Evolutionary conservation across 2,113 vertebrate genomes (phyloP), one percentile per base, ranked within the genome.

Genomic region (Serinus canaria): DNA sequence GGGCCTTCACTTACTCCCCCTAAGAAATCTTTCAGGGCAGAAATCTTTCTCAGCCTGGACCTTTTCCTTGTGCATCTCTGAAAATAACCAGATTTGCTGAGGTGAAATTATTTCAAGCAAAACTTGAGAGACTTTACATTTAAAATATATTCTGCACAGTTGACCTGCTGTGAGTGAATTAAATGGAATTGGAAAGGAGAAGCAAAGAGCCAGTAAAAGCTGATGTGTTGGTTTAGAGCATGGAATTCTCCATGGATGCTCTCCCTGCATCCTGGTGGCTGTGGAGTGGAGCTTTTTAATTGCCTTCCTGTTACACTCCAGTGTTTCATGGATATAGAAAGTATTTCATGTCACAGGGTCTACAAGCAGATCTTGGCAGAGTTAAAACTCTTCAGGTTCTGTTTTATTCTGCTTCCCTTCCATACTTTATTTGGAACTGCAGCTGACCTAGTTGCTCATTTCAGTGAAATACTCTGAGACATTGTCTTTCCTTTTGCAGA

Each of bases 401-500:
- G 23, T 69, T 93, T 95, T n/a, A 31, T 69, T 92, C 66, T 79
- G 39, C 47, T 77, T 93, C 79, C 62, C 77, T 37, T 73, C 86
- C 67, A 33, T 60, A 60, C 55, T 83, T 87, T 21, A 44, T 95
- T 55, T 86, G 86, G 87, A 94, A 70, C 43, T 91, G 76, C 84
- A 87, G 75, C 83, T 94, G 88, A 95, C 86, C 81, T 94, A 94
- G 73, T 97, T 96, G 74, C 35, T 96, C 83, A 83, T 75, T 82
- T 94, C 89, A 85, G 11, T 92, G 74, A 87, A 94, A 87, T 87
- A 66, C 43, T 94, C 74, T 69, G 62, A 96, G 86, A 96, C 81
- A 63, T 89, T 93, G 73, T 95, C 81, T 90, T 79, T 75, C 83
- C 80, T 97, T 58, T 98, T 98, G 92, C 96, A 99, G 99, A 98